A percentile compares a stretch with the other conserved stretches of the same genome.
phyloP scores from a whole-genome alignment of 1,140 invertebrate genomes.

The Tetramorium simillimum region DNA sequence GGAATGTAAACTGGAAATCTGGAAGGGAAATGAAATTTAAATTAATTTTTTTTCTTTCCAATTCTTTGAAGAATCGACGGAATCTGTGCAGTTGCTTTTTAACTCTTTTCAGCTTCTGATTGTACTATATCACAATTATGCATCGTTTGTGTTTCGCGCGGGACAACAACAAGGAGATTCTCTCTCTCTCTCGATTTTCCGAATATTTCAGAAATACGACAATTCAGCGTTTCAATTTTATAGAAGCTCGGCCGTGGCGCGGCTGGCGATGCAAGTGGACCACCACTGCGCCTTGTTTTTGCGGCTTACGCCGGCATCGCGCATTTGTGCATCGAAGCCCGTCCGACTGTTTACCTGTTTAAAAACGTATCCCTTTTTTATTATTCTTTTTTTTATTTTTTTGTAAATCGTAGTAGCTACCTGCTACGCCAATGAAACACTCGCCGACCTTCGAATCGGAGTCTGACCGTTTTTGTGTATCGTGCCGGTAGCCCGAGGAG shows the following conservation, averaged over 20 bases:
- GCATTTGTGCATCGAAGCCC: constrained; percentile 29
- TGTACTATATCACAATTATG: background rate
- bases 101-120: background rate
- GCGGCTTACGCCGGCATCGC: constrained; percentile 1
- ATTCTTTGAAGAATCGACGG: background rate
- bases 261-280: constrained; percentile 32
- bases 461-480: constrained; percentile 80
- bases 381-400: constrained; percentile 23
- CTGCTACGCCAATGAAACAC: constrained; percentile 81
- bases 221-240: background rate
- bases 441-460: constrained; percentile 81
- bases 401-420: constrained; percentile 28
- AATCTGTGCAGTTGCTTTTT: background rate
- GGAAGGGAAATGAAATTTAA: background rate
- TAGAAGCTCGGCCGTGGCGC: background rate
- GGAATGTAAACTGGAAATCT: background rate
- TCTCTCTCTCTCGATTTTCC: background rate
- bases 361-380: constrained; percentile 3
- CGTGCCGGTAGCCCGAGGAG: constrained; percentile 50
- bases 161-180: background rate
- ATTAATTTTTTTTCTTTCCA: background rate
- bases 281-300: constrained; percentile 67
- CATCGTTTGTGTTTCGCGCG: background rate
- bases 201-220: background rate
- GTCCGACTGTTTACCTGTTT: constrained; percentile 25